These are phyloP conservation scores for Drosophila mauritiana DNA, from an alignment of 1,140 invertebrate genomes.

Conservation along the genomic window DNA sequence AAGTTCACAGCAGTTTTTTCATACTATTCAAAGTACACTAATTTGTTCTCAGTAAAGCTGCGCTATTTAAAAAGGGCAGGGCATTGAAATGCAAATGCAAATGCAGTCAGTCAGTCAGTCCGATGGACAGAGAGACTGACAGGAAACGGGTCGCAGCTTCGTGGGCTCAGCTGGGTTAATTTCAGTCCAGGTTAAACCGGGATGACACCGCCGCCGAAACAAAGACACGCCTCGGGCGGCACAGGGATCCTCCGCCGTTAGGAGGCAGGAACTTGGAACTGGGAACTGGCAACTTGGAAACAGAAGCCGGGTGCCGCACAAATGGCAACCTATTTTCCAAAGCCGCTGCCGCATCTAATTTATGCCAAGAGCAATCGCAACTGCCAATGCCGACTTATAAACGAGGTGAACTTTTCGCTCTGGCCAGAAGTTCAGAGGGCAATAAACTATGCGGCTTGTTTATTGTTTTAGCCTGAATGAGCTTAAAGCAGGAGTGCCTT, in stretches of 20 bases:
- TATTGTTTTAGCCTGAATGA: conserved; percentile 20
- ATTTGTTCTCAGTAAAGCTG: neutral
- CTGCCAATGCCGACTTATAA: conserved; percentile 60
- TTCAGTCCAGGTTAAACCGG: conserved; percentile 33
- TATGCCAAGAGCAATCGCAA: conserved; percentile 73
- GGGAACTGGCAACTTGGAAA: neutral
- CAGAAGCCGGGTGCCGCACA: conserved; percentile 9
- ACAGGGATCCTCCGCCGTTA: conserved; percentile 2
- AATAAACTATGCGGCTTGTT: conserved; percentile 59
- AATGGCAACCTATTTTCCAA: conserved; percentile 63
- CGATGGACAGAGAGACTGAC: conserved; percentile 10
- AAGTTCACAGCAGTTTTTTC: too few species aligned
- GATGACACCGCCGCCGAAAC: conserved; percentile 47
- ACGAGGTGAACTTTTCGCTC: conserved; percentile 53
- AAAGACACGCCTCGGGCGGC: conserved; percentile 42
- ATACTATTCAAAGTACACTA: too few species aligned
- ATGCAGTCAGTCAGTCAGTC: conserved; percentile 34
- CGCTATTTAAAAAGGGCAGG: conserved; percentile 18
- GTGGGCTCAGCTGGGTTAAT: conserved; percentile 37
- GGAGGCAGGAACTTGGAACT: conserved; percentile 1
- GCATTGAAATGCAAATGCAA: conserved; percentile 49
- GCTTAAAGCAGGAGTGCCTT: conserved; percentile 3
- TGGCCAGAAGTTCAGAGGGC: conserved; percentile 69
- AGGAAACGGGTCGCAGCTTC: conserved; percentile 56
- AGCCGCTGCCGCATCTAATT: conserved; percentile 58